A percentile compares a stretch with the other conserved stretches of the same genome.
Evolutionary conservation across 2,888 invertebrate species (phyloP).

Genomic region (Neelides folsomi): DNA sequence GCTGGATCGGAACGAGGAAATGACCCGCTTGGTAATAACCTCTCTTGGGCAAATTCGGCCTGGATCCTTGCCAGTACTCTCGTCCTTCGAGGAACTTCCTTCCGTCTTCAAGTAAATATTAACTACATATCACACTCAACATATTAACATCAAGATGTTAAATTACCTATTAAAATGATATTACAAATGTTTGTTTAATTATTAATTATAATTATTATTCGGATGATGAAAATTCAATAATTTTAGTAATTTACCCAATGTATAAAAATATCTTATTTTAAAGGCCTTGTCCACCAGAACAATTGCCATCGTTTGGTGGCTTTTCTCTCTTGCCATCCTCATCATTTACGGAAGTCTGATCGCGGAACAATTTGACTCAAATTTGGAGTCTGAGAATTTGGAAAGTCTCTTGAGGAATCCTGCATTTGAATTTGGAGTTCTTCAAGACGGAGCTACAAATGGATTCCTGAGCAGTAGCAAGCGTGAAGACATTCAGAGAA

Average conservation of each 20-base stretch:
- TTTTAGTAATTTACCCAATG: too few species aligned
- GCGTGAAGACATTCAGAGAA: constrained; percentile 26
- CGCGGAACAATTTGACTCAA: constrained; percentile 28
- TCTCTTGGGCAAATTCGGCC: constrained; percentile 30
- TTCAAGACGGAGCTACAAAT: constrained; percentile 26
- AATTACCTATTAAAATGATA: too few species aligned
- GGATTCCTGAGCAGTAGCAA: constrained; percentile 25
- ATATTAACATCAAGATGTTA: too few species aligned
- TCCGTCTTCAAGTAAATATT: constrained; percentile 17
- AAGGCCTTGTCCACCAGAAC: constrained; percentile 27
- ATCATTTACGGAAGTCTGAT: constrained; percentile 30
- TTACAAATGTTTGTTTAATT: too few species aligned
- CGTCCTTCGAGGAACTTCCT: constrained; percentile 27
- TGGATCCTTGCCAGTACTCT: constrained; percentile 30
- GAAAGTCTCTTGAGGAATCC: constrained; percentile 21
- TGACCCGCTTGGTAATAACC: constrained; percentile 22
- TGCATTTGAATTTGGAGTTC: constrained; percentile 25
- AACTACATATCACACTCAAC: too few species aligned
- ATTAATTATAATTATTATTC: too few species aligned
- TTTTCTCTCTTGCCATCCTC: constrained; percentile 27
- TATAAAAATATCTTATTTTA: too few species aligned
- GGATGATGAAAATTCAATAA: too few species aligned
- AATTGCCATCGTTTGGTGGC: constrained; percentile 31
- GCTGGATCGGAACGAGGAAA: constrained; percentile 23
- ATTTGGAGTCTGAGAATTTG: constrained; percentile 9